Evolutionary conservation across 1,140 invertebrate species (phyloP), one percentile per base, ranked within the genome.

Genomic region (Asbolus verrucosus): DNA sequence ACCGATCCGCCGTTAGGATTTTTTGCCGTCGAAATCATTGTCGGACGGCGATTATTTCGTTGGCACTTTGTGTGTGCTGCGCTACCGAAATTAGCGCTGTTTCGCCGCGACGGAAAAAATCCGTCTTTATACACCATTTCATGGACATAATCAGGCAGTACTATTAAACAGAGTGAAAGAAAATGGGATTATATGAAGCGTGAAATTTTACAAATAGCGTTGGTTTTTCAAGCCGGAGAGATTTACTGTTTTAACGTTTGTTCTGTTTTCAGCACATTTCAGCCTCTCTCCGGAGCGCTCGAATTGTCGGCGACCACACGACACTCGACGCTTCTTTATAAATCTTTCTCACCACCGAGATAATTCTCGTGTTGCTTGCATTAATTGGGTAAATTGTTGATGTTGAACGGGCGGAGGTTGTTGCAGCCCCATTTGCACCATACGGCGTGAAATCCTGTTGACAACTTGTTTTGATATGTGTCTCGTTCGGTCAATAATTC

Each of bases 121-220:
- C 16, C 39, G 21, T 24, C 8, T 27, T 27, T 54, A 24, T 19
- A 54, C 46, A 41, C 33, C 19, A 63, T 63, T 63, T 63, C 61
- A 63, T 63, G 61, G 33, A 9, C 27, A 63, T 63, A 63, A 63
- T 63, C 61, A 41, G 41, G 33, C 61, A 21, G 8, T 39, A 38
- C 61, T 41, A 63, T 63, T 63, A 63, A 41, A 41, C 18, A 24
- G 61, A 63, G 30, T 21, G 13, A 39, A 63, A 63, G 61, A 63
- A 63, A 63, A 63, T 63, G 30, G 61, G 39, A 63, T 39, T 63
- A 63, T 63, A 63, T 63, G 33, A 63, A 63, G 61, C 61, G 61
- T 63, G 61, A 63, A 63, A 63, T 63, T 63, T 63, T 39, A 63
- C 39, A 63, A 63, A 63, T 63, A 41, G 61, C 39, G 61, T 41